Base-by-base conservation (phyloP, 2,888 invertebrate genomes). In the Fragum fragum region DNA sequence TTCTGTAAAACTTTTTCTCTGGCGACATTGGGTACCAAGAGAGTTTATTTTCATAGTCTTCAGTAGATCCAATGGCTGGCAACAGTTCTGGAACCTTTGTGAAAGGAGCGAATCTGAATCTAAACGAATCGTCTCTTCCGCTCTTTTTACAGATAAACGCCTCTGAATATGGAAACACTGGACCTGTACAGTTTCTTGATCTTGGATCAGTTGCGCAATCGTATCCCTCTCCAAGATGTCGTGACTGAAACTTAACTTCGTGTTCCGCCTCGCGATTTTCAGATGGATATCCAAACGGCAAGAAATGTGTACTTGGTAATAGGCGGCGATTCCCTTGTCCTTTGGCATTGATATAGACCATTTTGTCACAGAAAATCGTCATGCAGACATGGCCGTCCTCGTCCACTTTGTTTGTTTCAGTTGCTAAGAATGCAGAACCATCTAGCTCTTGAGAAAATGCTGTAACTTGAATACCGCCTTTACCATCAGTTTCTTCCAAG, bases 11-110 rank as follows among this genome's bases (percentile, higher is more conserved):
- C 0, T 53, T 57, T 28, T 72, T 77, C 3, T 77, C 69, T 14
- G 79, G 76, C 9, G 79, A 29, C 11, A 79, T 55, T 0, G 79
- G 79, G 32, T 83, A 83, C 82, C 82, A 83, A 6, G 82, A 79
- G 9, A 79, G 55, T 55, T 53, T 59, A 0, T 79, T n/a, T 14
- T 83, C 70, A 39, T 76, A 70, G 2, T 53, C 32, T 23, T 73
- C 47, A 28, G 55, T 70, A 14, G 76, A 71, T 0, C 63, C 59
- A 2, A 57, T 16, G 0, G 29, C 21, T 1, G 57, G 53, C 1
- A 55, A 36, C 21, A 73, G 16, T 47, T 23, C 36, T 26, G 73
- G 73, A 3, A 16, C 55, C 36, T 69, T 79, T 11, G 82, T 66
- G 55, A 73, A 76, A 5, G 73, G 73, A 1, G 82, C 82, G 52